A percentile compares a stretch with the other conserved stretches of the same genome.
Evolutionary conservation across 2,888 invertebrate genomes (phyloP).

Genomic region (Pandemis corylana): DNA sequence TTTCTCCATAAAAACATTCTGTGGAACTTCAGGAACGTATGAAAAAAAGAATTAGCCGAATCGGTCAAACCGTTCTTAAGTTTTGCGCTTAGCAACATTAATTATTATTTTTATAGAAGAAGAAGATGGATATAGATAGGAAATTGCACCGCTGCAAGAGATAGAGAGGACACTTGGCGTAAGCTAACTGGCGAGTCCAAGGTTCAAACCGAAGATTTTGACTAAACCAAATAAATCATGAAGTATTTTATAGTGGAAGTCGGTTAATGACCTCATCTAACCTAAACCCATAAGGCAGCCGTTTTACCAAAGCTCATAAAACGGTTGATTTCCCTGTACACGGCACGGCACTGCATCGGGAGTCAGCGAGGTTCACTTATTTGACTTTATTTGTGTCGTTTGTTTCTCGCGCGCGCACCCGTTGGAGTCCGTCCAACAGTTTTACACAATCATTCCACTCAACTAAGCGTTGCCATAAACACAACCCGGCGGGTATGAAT

Average conservation of each 20-base stretch:
- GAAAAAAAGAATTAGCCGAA: too few relatives aligned
- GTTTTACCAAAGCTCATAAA: conserved; percentile 51
- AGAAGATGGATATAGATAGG: too few relatives aligned
- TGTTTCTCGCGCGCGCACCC: conserved; percentile 71
- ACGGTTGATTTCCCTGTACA: conserved; percentile 44
- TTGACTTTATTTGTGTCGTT: conserved; percentile 82
- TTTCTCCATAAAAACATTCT: too few relatives aligned
- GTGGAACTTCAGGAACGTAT: too few relatives aligned
- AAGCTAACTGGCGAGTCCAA: neutral
- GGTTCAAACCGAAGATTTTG: too few relatives aligned
- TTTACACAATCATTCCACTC: conserved; percentile 85
- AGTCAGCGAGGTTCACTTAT: conserved; percentile 73
- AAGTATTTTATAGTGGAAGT: conserved; percentile 1
- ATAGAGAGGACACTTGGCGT: neutral
- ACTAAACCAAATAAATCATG: neutral
- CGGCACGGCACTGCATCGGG: conserved; percentile 46
- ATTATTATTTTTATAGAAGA: too few relatives aligned
- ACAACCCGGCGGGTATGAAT: conserved; percentile 81
- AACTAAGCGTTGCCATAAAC: conserved; percentile 84
- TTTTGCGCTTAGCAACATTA: too few relatives aligned
- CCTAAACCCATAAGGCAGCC: conserved; percentile 18
- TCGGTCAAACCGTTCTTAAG: too few relatives aligned
- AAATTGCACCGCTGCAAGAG: neutral
- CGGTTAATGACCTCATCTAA: neutral
- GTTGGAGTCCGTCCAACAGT: conserved; percentile 81